Percentiles rank a stretch among this genome's conserved stretches.
These are phyloP conservation scores for Cinclus cinclus DNA, from an alignment of 2,113 vertebrate genomes.

Conservation along the genomic window DNA sequence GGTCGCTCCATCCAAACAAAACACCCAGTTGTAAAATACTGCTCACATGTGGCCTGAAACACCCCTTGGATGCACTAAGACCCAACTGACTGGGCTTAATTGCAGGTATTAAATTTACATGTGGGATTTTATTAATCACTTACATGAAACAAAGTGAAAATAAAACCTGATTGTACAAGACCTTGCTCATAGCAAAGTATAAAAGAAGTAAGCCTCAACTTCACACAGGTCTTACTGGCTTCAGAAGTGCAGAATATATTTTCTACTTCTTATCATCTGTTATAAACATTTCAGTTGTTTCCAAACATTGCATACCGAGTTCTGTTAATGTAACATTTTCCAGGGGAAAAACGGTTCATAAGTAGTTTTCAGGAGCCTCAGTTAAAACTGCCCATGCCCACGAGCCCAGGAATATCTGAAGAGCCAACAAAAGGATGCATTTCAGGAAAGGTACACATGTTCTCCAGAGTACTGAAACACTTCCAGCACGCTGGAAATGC, in stretches of 20 bases:
- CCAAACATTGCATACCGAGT: neutral
- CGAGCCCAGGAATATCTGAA: neutral
- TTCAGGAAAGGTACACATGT: constrained; percentile 40
- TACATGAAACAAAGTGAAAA: neutral
- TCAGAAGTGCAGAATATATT: neutral
- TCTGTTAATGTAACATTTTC: constrained; percentile 20
- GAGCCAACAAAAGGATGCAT: neutral
- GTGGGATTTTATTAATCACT: neutral
- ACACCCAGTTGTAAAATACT: neutral
- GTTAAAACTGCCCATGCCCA: neutral
- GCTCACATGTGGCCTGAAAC: neutral
- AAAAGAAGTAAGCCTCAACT: neutral
- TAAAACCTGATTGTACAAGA: neutral
- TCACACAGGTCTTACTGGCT: neutral
- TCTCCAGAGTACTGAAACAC: neutral
- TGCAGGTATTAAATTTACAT: neutral
- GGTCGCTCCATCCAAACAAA: neutral
- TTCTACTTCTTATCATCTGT: neutral
- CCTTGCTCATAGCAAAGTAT: neutral
- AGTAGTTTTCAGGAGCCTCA: constrained; percentile 34
- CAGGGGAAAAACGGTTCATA: neutral
- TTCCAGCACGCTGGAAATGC: neutral
- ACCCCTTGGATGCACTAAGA: neutral
- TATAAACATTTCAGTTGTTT: constrained; percentile 35
- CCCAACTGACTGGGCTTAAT: neutral